A percentile compares a stretch with the other conserved stretches of the same genome.
Conservation (phyloP, 2,113 vertebrate genomes). For the Apus apus region DNA sequence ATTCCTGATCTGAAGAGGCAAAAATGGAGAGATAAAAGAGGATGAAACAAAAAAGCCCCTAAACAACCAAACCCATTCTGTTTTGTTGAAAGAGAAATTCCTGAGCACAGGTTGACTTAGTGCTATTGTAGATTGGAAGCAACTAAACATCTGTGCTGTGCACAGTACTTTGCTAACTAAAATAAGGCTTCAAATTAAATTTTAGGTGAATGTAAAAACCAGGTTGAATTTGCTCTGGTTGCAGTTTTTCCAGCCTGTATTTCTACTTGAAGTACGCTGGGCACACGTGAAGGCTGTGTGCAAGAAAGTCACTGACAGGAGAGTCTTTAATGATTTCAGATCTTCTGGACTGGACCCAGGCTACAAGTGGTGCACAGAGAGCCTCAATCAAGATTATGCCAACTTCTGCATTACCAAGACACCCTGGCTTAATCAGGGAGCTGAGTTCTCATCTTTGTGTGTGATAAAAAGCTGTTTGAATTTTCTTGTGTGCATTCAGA, state of each 20-base stretch:
- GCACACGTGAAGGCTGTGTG: rapidly evolving
- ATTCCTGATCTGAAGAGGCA: background rate
- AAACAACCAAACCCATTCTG: background rate
- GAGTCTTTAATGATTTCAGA: background rate
- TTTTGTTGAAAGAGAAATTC: background rate
- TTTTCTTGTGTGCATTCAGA: background rate
- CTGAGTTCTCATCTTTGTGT: background rate
- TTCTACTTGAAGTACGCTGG: background rate
- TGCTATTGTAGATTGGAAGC: background rate
- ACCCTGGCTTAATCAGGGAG: background rate
- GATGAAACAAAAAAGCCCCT: background rate
- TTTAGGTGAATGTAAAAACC: background rate
- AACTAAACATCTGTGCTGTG: background rate
- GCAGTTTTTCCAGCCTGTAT: background rate
- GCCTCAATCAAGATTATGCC: background rate
- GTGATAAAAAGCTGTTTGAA: background rate
- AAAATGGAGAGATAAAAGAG: background rate
- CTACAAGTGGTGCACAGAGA: background rate
- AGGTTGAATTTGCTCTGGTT: background rate
- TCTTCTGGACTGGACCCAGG: background rate
- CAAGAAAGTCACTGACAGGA: background rate
- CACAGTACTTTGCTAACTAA: background rate
- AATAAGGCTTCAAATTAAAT: background rate
- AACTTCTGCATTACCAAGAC: background rate
- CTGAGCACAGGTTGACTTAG: background rate